Percentiles rank a stretch among this genome's conserved stretches.
Evolutionary conservation across 2,888 invertebrate species (phyloP).

Genomic region (Agonopterix arenella): DNA sequence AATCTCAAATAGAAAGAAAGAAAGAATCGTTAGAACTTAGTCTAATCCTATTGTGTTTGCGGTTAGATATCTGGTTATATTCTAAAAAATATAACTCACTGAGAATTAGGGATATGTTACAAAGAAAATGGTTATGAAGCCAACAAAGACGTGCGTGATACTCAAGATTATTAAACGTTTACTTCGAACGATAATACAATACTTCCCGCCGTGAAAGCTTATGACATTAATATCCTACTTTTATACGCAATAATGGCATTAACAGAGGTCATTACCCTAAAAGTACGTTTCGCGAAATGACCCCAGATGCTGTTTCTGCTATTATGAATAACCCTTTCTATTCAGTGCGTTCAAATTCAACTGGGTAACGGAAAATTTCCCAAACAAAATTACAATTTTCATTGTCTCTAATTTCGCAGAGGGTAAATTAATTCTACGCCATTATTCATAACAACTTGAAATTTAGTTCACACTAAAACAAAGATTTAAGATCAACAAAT

Average conservation of each 20-base stretch:
- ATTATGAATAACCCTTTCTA: conserved; percentile 24
- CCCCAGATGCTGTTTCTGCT: conserved; percentile 21
- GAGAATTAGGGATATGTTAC: too few species aligned
- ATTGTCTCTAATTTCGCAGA: conserved; percentile 18
- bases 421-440: conserved; percentile 18
- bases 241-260: conserved; percentile 26
- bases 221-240: conserved; percentile 27
- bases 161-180: too few species aligned
- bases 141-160: too few species aligned
- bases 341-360: conserved; percentile 12
- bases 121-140: too few species aligned
- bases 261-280: conserved; percentile 16
- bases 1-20: too few species aligned
- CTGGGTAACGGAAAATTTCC: conserved; percentile 13
- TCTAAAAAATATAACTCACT: too few species aligned
- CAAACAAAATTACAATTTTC: conserved; percentile 20
- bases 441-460: conserved; percentile 9
- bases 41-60: too few species aligned
- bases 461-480: conserved; percentile 4
- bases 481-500: background rate
- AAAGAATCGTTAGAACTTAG: too few species aligned
- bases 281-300: conserved; percentile 2
- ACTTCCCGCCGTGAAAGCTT: conserved; percentile 21
- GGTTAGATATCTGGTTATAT: too few species aligned
- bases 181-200: background rate